phyloP scores from a whole-genome alignment of 2,113 vertebrate species.

The Sterna hirundo region DNA sequence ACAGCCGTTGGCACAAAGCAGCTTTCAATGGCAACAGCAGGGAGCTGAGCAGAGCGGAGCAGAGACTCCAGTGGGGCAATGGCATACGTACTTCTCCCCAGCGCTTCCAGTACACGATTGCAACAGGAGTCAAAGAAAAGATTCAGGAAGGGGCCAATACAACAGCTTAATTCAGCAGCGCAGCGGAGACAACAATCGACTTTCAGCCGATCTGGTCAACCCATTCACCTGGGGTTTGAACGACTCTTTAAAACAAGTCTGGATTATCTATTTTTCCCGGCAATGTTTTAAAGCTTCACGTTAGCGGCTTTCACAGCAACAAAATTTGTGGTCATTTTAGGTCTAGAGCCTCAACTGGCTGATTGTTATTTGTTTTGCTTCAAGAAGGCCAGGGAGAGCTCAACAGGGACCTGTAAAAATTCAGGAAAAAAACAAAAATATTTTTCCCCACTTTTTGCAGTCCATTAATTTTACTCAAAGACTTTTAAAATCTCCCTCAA shows the following conservation, averaged over 20 bases:
- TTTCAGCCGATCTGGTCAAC: not conserved
- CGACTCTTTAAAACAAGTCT: not conserved
- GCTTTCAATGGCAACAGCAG: not conserved
- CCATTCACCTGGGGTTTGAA: not conserved
- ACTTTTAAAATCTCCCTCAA: not conserved
- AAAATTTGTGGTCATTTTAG: not conserved
- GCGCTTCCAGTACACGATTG: rapidly evolving
- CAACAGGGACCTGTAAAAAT: not conserved
- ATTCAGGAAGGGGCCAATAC: not conserved
- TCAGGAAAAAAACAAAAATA: not conserved
- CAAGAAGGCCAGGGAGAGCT: not conserved
- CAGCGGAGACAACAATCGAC: not conserved
- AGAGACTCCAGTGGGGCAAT: not conserved
- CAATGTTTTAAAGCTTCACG: not conserved
- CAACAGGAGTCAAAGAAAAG: not conserved
- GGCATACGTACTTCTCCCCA: not conserved
- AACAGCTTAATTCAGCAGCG: not conserved
- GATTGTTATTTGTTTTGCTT: not conserved
- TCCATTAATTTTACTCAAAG: not conserved
- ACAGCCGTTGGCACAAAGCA: not conserved
- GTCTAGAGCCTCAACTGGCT: not conserved
- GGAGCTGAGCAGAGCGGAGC: not conserved
- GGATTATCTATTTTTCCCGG: not conserved
- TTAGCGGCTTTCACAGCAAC: not conserved
- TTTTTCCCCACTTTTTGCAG: not conserved